phyloP scores from a whole-genome alignment of 2,797 vertebrate genomes.

The Poeciliopsis infans region DNA sequence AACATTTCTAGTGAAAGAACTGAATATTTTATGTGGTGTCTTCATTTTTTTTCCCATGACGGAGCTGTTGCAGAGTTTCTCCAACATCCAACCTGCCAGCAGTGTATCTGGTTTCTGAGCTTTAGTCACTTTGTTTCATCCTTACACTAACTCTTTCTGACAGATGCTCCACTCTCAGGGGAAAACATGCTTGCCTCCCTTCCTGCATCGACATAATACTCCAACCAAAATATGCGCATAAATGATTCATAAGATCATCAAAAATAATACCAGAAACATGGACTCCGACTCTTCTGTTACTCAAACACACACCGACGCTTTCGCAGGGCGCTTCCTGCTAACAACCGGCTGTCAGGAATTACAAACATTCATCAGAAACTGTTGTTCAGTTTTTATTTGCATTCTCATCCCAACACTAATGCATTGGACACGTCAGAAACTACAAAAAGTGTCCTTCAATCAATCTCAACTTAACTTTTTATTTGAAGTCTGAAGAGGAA shows the following conservation, averaged over 20 bases:
- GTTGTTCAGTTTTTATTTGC: neutral
- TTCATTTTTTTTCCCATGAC: neutral
- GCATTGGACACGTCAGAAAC: constrained; percentile 21
- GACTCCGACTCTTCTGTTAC: constrained; percentile 19
- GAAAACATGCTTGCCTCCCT: constrained; percentile 26
- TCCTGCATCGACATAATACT: constrained; percentile 25
- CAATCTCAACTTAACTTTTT: constrained; percentile 24
- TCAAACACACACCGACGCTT: constrained; percentile 7
- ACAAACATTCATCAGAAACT: constrained; percentile 50
- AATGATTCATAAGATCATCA: constrained; percentile 53
- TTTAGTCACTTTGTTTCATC: constrained; percentile 24
- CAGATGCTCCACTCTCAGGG: constrained; percentile 25
- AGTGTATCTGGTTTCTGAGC: constrained; percentile 4
- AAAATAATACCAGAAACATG: constrained; percentile 50
- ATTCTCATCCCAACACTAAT: neutral
- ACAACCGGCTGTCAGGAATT: constrained; percentile 40
- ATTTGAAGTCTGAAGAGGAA: constrained; percentile 8
- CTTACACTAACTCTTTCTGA: constrained; percentile 32
- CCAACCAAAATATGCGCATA: constrained; percentile 47
- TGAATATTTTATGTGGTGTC: neutral
- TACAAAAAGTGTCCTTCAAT: neutral
- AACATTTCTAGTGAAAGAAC: neutral
- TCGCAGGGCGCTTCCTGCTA: constrained; percentile 32
- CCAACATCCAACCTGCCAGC: neutral
- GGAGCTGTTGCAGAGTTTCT: neutral